Evolutionary conservation across 2,113 vertebrate species (phyloP).

Genomic region (Trochalopteron elliotii): DNA sequence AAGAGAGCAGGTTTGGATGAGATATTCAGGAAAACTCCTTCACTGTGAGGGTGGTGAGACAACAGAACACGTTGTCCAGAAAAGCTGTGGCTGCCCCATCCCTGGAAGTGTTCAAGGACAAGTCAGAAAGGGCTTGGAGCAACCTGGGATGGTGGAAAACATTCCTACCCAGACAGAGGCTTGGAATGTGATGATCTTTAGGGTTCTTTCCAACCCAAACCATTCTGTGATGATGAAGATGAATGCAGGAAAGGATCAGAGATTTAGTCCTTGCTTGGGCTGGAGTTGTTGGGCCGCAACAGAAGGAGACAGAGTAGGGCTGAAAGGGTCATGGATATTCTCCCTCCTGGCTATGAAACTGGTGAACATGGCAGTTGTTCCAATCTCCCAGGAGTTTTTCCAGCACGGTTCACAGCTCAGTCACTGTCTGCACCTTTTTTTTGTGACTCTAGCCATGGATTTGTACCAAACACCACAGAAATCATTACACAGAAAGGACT

Average conservation of each 20-base stretch:
- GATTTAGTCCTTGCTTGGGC: background rate
- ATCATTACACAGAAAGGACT: background rate
- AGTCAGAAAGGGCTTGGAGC: background rate
- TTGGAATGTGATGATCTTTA: background rate
- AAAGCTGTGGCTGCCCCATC: background rate
- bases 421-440: background rate
- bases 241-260: background rate
- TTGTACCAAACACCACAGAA: background rate
- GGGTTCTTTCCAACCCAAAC: background rate
- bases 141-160: background rate
- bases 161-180: background rate
- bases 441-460: background rate
- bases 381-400: background rate
- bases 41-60: background rate
- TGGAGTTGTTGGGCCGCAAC: background rate
- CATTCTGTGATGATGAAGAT: background rate
- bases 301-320: background rate
- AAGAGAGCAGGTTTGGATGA: background rate
- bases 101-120: background rate
- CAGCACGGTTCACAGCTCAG: background rate
- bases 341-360: background rate
- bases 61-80: background rate
- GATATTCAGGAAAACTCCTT: background rate
- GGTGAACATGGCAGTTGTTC: fast-evolving
- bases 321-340: background rate